phyloP scores from a whole-genome alignment of 1,140 invertebrate species.

The Pissodes strobi region DNA sequence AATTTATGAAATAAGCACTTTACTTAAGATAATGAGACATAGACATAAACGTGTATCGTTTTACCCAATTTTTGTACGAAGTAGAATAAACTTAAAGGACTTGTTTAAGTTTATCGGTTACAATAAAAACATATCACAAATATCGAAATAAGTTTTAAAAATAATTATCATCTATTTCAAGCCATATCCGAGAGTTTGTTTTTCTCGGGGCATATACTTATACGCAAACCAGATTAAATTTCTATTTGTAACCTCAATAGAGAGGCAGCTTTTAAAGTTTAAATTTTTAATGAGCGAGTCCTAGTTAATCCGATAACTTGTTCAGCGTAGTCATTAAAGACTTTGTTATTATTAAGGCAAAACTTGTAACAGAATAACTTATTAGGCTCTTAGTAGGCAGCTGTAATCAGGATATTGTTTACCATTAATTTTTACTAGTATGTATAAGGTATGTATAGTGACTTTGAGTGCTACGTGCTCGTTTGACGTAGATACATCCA shows the following conservation, averaged over 20 bases:
- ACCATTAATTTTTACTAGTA: too few species aligned
- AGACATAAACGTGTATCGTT: too few species aligned
- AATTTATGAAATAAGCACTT: too few species aligned
- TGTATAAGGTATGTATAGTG: too few species aligned
- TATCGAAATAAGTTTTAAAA: neutral
- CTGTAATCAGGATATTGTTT: conserved; percentile 19
- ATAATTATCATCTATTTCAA: neutral
- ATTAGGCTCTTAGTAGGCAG: conserved; percentile 27
- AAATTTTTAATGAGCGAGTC: conserved; percentile 31
- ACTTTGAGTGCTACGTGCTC: too few species aligned
- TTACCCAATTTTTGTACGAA: too few species aligned
- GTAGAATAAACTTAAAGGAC: too few species aligned
- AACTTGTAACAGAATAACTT: conserved; percentile 36
- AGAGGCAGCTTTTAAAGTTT: conserved; percentile 34
- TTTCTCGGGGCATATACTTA: too few species aligned
- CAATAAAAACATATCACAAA: neutral
- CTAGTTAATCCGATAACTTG: conserved; percentile 29
- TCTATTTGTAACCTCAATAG: conserved; percentile 10
- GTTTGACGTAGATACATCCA: too few species aligned
- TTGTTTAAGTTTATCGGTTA: too few species aligned
- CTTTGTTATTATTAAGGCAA: conserved; percentile 34
- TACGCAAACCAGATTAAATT: conserved; percentile 18
- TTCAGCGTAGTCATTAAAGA: conserved; percentile 32
- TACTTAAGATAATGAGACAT: too few species aligned
- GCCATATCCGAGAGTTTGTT: too few species aligned